These are phyloP conservation scores for Lithophane semibrunnea DNA, from an alignment of 2,888 invertebrate species.

Conservation along the genomic window DNA sequence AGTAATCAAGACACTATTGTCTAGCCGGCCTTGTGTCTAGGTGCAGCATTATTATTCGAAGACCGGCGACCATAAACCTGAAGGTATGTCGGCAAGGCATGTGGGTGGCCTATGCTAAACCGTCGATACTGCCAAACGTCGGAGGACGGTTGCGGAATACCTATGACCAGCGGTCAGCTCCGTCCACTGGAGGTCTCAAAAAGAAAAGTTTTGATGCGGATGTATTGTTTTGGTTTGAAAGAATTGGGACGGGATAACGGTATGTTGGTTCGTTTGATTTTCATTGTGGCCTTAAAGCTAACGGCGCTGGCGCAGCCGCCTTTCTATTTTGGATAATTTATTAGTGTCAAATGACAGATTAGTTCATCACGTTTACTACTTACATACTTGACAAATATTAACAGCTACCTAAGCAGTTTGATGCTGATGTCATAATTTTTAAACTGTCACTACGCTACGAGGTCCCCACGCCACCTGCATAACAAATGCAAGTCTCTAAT, in stretches of 20 bases:
- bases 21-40: slow-evolving; percentile 76
- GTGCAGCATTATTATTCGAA: slow-evolving; percentile 83
- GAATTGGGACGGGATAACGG: slow-evolving; percentile 47
- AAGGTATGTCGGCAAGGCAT: slow-evolving; percentile 77
- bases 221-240: slow-evolving; percentile 48
- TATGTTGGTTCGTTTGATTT: slow-evolving; percentile 51
- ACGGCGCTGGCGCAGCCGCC: slow-evolving; percentile 7
- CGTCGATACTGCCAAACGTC: slow-evolving; percentile 76
- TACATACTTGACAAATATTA: slow-evolving; percentile 29
- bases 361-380: slow-evolving; percentile 29
- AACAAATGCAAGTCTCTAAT: slow-evolving; percentile 72
- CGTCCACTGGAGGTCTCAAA: slow-evolving; percentile 60
- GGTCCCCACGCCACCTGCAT: slow-evolving; percentile 70
- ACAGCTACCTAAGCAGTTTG: slow-evolving; percentile 31
- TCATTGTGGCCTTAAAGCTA: slow-evolving; percentile 5
- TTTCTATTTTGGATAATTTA: slow-evolving; percentile 55
- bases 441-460: slow-evolving; percentile 57
- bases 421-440: slow-evolving; percentile 52
- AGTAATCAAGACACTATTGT: slow-evolving; percentile 84
- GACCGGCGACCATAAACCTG: slow-evolving; percentile 75
- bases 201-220: slow-evolving; percentile 56
- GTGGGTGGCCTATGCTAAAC: slow-evolving; percentile 82
- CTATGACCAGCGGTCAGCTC: slow-evolving; percentile 64
- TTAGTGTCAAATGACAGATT: slow-evolving; percentile 44
- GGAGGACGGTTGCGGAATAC: slow-evolving; percentile 78